Conservation (phyloP, 2,888 invertebrate genomes). For the Corbicula japonica region DNA sequence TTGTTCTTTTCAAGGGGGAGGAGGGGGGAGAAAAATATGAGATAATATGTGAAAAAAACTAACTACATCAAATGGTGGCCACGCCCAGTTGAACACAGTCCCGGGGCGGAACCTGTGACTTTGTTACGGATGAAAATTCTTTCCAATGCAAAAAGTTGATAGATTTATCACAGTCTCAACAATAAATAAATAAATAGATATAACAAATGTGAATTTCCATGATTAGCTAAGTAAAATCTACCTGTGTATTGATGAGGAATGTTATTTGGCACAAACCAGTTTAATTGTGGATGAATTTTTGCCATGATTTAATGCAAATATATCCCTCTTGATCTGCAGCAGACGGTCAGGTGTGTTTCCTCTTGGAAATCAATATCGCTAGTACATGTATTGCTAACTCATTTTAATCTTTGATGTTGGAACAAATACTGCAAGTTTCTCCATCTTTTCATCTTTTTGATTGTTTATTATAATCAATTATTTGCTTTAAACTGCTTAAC, state of each 20-base stretch:
- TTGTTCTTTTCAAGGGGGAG: constrained; percentile 57
- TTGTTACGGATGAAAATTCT: constrained; percentile 60
- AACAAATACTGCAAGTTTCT: too few species aligned
- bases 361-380: too few species aligned
- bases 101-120: neutral
- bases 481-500: too few species aligned
- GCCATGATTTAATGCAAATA: too few species aligned
- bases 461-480: too few species aligned
- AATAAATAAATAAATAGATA: constrained; percentile 73
- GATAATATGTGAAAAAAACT: constrained; percentile 60
- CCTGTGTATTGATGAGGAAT: constrained; percentile 69
- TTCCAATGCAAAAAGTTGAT: constrained; percentile 68
- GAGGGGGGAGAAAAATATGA: constrained; percentile 43
- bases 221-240: constrained; percentile 68
- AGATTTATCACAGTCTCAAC: constrained; percentile 69
- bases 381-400: too few species aligned
- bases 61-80: constrained; percentile 62
- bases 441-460: too few species aligned
- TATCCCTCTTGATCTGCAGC: too few species aligned
- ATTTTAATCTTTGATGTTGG: too few species aligned
- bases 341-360: too few species aligned
- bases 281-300: too few species aligned
- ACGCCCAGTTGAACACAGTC: constrained; percentile 22
- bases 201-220: constrained; percentile 68
- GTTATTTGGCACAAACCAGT: constrained; percentile 71